phyloP scores from a whole-genome alignment of 2,797 vertebrate species.

The Borostomias antarcticus region DNA sequence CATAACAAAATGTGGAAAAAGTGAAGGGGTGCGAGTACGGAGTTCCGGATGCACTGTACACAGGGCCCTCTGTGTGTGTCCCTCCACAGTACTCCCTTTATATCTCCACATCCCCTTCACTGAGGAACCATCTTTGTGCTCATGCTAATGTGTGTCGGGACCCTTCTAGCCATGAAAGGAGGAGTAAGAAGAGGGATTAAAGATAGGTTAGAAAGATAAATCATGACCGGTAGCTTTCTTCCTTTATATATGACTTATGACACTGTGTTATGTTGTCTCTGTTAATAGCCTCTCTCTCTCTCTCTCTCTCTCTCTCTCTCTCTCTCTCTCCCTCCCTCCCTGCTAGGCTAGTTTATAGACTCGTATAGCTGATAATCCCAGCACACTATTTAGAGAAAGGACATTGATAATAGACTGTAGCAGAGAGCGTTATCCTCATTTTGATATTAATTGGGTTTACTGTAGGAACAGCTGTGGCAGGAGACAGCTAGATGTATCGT shows the following conservation, averaged over 20 bases:
- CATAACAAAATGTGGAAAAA: too few species aligned
- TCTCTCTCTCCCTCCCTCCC: not conserved
- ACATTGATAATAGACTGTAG: not conserved
- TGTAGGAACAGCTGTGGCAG: constrained; percentile 9
- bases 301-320: not conserved
- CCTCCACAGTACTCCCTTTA: constrained; percentile 57
- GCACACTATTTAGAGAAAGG: not conserved
- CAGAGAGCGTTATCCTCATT: not conserved
- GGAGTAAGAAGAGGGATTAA: not conserved
- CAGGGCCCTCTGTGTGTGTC: constrained; percentile 47
- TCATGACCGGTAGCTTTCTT: not conserved
- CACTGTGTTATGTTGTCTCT: not conserved
- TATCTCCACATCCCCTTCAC: constrained; percentile 32
- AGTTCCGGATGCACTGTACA: too few species aligned
- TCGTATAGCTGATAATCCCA: not conserved
- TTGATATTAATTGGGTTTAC: constrained; percentile 18
- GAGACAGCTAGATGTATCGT: not conserved
- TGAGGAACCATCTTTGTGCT: constrained; percentile 28
- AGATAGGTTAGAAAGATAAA: constrained; percentile 16
- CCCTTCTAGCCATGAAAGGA: constrained; percentile 8
- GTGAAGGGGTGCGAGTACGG: too few species aligned
- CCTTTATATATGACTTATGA: not conserved
- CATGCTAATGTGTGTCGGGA: constrained; percentile 25
- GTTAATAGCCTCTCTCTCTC: not conserved
- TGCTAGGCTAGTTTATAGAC: not conserved